phyloP scores from a whole-genome alignment of 2,113 vertebrate species.

The Cyphotilapia sp. region DNA sequence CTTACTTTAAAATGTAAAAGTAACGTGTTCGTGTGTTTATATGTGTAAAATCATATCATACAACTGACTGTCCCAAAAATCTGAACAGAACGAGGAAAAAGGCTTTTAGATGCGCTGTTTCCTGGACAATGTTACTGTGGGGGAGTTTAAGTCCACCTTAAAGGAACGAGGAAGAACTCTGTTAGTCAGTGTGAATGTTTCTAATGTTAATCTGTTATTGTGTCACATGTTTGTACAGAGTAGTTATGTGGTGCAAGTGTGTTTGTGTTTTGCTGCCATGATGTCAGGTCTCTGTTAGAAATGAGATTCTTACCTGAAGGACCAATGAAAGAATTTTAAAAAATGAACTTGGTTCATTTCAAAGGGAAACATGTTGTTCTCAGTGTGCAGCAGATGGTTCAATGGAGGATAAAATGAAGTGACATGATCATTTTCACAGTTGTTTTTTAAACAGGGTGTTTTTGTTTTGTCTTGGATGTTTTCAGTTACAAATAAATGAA shows the following conservation, averaged over 20 bases:
- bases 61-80: neutral
- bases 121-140: neutral
- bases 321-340: neutral
- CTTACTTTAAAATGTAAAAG: neutral
- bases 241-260: neutral
- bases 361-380: neutral
- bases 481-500: neutral
- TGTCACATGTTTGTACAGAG: neutral
- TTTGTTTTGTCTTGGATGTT: neutral
- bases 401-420: neutral
- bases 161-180: neutral
- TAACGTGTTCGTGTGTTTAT: neutral
- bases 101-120: neutral
- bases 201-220: neutral
- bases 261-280: neutral
- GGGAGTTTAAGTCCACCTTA: neutral
- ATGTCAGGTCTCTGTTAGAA: neutral
- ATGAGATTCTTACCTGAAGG: neutral
- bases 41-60: neutral
- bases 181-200: neutral
- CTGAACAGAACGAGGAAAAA: neutral
- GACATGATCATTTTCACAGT: neutral
- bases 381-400: rapidly evolving
- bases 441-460: neutral
- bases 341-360: neutral